A percentile compares a stretch with the other conserved stretches of the same genome.
Conservation (phyloP, 2,888 invertebrate species). For the Strigamia crassipes region DNA sequence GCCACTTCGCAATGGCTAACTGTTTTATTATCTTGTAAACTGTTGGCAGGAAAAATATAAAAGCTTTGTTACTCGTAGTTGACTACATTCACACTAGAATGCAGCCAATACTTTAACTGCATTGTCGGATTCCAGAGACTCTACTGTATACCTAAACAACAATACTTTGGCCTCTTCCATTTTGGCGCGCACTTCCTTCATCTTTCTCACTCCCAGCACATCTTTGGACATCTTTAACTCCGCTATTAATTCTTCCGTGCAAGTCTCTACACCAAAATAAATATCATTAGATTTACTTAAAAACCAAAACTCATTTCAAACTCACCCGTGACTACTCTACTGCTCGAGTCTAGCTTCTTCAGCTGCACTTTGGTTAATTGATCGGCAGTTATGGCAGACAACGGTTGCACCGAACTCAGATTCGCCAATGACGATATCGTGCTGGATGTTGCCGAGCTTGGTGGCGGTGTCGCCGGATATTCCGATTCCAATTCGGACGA, state of each 20-base stretch:
- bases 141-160: neutral
- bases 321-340: neutral
- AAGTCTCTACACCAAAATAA: constrained; percentile 52
- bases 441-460: constrained; percentile 29
- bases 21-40: no score
- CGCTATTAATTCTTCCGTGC: constrained; percentile 83
- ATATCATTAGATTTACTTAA: no score
- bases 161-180: constrained; percentile 69
- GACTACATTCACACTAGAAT: no score
- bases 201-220: constrained; percentile 88
- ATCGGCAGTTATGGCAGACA: constrained; percentile 85
- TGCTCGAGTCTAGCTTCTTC: constrained; percentile 67
- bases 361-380: constrained; percentile 83
- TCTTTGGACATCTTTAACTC: constrained; percentile 91
- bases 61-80: no score
- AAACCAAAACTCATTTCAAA: neutral
- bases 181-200: constrained; percentile 87
- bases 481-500: constrained; percentile 26
- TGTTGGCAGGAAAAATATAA: no score
- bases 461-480: constrained; percentile 12
- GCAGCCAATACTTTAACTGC: no score
- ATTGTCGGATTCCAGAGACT: no score
- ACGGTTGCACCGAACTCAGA: constrained; percentile 67
- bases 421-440: constrained; percentile 57
- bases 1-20: no score